Percentiles rank a stretch among this genome's conserved stretches.
These are phyloP conservation scores for Sclerurus mexicanus DNA, from an alignment of 2,113 vertebrate species.

Conservation along the genomic window DNA sequence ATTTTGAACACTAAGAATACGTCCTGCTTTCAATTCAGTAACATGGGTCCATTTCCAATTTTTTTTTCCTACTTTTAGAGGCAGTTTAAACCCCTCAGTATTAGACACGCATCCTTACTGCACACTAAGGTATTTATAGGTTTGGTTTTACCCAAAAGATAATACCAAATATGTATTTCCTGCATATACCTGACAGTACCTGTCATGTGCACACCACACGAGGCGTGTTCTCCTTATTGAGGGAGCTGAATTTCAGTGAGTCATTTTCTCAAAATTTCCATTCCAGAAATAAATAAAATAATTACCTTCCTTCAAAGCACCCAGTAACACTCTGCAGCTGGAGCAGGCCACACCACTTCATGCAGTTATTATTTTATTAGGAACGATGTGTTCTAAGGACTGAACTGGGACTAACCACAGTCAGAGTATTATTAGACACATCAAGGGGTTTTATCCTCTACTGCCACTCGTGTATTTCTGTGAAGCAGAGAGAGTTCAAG, in stretches of 20 bases:
- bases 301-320: background rate
- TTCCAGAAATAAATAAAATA: background rate
- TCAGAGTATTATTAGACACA: background rate
- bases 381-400: background rate
- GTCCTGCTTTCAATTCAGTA: background rate
- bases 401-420: background rate
- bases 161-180: background rate
- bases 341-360: background rate
- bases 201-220: accelerated
- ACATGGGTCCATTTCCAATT: background rate
- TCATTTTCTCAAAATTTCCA: background rate
- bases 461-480: background rate
- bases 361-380: background rate
- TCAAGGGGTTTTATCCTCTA: background rate
- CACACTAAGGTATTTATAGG: background rate
- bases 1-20: background rate
- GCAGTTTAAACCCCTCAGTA: background rate
- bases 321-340: background rate
- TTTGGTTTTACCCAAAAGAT: background rate
- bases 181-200: background rate
- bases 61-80: background rate
- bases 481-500: background rate
- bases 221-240: background rate
- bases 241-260: background rate
- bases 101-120: background rate